Conservation (phyloP, 2,797 vertebrate species). For the Cichlasoma orientale region DNA sequence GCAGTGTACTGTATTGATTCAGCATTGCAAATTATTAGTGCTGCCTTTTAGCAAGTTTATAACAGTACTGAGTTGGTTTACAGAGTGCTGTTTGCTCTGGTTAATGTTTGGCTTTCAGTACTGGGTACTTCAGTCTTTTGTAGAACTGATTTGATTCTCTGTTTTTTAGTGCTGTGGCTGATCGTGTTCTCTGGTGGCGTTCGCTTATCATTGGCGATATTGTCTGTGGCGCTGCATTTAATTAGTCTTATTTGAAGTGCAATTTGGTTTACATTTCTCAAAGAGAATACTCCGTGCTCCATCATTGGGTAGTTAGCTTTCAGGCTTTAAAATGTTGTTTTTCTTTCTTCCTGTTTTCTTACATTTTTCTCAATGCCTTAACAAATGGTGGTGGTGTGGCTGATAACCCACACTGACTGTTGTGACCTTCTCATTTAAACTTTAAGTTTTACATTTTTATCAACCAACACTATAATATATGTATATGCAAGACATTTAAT, state of each 20-base stretch:
- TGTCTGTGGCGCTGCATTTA: slow-evolving; percentile 2
- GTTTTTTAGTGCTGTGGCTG: background rate
- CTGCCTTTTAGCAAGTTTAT: background rate
- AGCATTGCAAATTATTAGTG: background rate
- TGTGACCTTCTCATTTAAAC: background rate
- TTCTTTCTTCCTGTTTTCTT: no score
- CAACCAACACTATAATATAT: background rate
- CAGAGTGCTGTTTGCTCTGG: background rate
- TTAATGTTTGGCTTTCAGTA: background rate
- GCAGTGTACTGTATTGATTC: background rate
- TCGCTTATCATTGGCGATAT: background rate
- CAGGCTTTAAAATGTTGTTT: background rate
- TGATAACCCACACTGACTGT: background rate
- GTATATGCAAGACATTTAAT: background rate
- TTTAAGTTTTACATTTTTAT: background rate
- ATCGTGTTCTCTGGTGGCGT: background rate
- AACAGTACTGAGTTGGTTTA: background rate
- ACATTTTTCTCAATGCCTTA: background rate
- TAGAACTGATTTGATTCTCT: background rate
- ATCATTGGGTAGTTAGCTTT: background rate
- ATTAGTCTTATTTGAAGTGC: background rate
- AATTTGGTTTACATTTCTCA: background rate
- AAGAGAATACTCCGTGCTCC: background rate
- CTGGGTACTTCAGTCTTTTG: background rate
- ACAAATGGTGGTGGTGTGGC: background rate